Conservation (phyloP, 1,140 invertebrate genomes). For the Pogonomyrmex californicus region DNA sequence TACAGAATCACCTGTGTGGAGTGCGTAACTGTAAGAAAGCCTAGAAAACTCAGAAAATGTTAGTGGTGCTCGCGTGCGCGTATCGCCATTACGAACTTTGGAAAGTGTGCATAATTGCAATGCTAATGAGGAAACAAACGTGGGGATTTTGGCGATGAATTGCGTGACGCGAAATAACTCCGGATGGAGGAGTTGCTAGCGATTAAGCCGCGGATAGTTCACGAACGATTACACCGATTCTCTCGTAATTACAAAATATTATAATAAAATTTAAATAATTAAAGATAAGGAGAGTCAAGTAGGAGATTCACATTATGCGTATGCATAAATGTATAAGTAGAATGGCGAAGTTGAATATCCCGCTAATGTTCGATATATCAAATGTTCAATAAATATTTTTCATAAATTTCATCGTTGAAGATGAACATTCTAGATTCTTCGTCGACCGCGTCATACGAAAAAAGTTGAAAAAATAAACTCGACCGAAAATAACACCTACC, state of each 20-base stretch:
- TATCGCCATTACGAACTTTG: slow-evolving; percentile 63
- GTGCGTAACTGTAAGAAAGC: background rate
- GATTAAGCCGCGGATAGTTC: slow-evolving; percentile 20
- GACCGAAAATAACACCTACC: slow-evolving; percentile 2
- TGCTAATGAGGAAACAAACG: slow-evolving; percentile 69
- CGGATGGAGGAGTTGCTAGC: background rate
- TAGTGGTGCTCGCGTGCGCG: slow-evolving; percentile 5
- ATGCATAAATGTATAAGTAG: background rate
- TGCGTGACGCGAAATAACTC: slow-evolving; percentile 54
- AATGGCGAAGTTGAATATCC: background rate
- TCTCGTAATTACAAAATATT: background rate
- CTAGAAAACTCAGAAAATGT: slow-evolving; percentile 9
- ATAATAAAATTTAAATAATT: background rate
- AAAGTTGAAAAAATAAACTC: background rate
- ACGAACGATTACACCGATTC: slow-evolving; percentile 10
- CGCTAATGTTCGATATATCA: background rate
- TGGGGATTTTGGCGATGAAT: slow-evolving; percentile 28
- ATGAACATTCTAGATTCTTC: background rate
- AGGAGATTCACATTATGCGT: background rate
- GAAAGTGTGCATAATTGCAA: slow-evolving; percentile 75
- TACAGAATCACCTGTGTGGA: background rate
- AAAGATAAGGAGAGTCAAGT: background rate
- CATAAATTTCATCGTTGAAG: background rate
- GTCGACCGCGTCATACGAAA: background rate
- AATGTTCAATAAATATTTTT: background rate